Evolutionary conservation across 2,888 invertebrate genomes (phyloP), one percentile per base, ranked within the genome.

Genomic region (Apamea crenata): DNA sequence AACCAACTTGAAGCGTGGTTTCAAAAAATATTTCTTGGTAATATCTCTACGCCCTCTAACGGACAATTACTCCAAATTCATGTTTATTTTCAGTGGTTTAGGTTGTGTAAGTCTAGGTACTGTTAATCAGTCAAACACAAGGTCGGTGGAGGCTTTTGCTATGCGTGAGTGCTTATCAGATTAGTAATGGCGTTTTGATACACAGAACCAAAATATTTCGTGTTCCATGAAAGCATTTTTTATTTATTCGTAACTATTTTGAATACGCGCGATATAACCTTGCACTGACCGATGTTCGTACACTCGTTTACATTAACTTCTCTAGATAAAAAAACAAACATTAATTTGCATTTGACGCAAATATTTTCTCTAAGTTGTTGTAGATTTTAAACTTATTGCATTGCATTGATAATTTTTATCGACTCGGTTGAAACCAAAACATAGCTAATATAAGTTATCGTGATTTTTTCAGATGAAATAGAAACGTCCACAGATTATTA

Each of bases 241-340:
- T 68, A 21, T 79, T 44, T 69, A 72, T 74, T 72, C 59, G 29
- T 29, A 53, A 73, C 47, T 73, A 72, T 73, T 83, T 84, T 61
- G 63, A 74, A 73, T 16, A 74, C 16, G 25, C 32, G 59, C 63
- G 56, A 70, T 81, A 70, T 81, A 81, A 77, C 74, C 77, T 84
- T 84, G 77, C 70, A 71, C 25, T 29, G 68, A 61, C 47, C 66
- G 36, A 50, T 77, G 47, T 59, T 56, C 21, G 40, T 70, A 67
- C 59, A 16, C 44, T 65, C 47, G 65, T 84, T 74, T 65, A 77
- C 81, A 81, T 72, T 61, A 75, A 72, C 6, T 74, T 59, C 53
- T 81, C 25, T 75, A 44, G 63, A 67, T 65, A 47, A 66, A 29
- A 73, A 50, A 66, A 80, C 67, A 21, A 47, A 65, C 44, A 50